These are phyloP conservation scores for Craterocephalus amniculus DNA, from an alignment of 2,797 vertebrate genomes.

Conservation along the genomic window DNA sequence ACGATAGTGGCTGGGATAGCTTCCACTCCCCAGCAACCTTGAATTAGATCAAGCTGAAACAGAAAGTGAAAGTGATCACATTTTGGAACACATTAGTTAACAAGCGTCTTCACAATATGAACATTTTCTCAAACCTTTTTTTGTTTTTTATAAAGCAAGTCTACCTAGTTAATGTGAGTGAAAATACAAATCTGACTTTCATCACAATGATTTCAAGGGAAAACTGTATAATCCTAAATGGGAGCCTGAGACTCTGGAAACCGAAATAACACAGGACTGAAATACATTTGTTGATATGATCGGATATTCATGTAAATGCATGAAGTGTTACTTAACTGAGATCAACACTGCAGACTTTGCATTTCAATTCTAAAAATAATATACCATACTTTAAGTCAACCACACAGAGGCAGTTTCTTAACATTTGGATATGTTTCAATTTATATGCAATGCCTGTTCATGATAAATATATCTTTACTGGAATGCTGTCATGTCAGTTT, in stretches of 20 bases:
- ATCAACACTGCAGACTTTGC: background rate
- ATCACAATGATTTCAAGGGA: background rate
- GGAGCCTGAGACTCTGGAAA: background rate
- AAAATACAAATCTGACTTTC: background rate
- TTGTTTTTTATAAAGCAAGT: background rate
- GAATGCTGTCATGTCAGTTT: background rate
- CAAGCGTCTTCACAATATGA: background rate
- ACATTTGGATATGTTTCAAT: background rate
- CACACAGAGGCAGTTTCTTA: background rate
- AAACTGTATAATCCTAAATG: background rate
- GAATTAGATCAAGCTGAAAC: no score
- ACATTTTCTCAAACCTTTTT: background rate
- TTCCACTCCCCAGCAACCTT: no score
- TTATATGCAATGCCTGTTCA: background rate
- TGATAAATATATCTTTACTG: background rate
- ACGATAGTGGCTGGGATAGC: no score
- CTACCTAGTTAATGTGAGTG: background rate
- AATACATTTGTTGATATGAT: background rate
- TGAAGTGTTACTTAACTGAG: background rate
- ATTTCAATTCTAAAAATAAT: background rate
- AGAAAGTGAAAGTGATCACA: no score
- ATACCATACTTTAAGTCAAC: background rate
- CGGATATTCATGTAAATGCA: background rate
- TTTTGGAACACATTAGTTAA: background rate
- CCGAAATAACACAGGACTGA: background rate